A percentile compares a stretch with the other conserved stretches of the same genome.
Evolutionary conservation across 1,140 invertebrate species (phyloP).

Genomic region (Mercenaria mercenaria): DNA sequence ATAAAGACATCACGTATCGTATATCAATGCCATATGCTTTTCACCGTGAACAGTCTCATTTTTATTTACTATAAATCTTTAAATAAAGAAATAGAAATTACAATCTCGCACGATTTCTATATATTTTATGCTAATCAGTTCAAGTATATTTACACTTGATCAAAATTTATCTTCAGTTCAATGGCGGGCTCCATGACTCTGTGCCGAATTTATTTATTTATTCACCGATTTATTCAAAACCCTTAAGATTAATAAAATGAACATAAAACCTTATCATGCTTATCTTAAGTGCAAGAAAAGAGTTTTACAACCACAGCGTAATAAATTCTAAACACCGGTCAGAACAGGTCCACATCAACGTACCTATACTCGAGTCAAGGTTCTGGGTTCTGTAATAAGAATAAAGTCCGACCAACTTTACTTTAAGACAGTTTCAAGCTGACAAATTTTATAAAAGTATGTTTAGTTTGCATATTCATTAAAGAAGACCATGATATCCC

Average conservation of each 20-base stretch:
- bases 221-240: constrained; percentile 54
- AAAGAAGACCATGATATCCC: no score
- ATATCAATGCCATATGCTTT: neutral
- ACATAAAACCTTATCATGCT: constrained; percentile 64
- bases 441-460: no score
- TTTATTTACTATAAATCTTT: constrained; percentile 24
- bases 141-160: constrained; percentile 42
- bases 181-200: neutral
- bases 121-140: constrained; percentile 36
- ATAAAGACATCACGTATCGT: neutral
- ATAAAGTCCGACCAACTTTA: no score
- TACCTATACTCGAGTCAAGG: no score
- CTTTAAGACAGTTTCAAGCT: no score
- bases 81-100: constrained; percentile 29
- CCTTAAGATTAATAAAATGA: constrained; percentile 60
- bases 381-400: no score
- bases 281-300: neutral
- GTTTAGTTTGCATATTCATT: no score
- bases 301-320: neutral
- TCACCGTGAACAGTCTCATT: neutral
- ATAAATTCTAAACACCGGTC: constrained; percentile 7
- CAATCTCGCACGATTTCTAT: neutral
- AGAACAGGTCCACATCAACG: no score
- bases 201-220: constrained; percentile 49
- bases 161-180: constrained; percentile 22